Base-by-base conservation (phyloP, 2,113 vertebrate species). In the Nanger granti region DNA sequence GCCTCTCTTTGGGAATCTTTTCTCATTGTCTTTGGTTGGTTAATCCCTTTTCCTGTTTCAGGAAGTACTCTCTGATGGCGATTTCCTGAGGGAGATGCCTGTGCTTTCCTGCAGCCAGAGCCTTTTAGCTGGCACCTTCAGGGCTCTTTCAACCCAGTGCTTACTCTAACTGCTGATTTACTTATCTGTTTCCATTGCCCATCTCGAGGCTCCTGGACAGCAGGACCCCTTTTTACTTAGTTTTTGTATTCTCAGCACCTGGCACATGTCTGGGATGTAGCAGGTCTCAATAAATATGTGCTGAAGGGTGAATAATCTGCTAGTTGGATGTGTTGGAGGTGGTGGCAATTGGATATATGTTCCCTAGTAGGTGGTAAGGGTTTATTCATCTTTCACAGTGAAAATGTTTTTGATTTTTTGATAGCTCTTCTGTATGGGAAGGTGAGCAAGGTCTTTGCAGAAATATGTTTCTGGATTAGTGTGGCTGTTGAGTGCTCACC, bases 391-490 rank as follows among this genome's bases (percentile, higher is more conserved):
- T 91, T 95, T 97, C 76, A 91, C 73, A 69, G 89, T 93, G 17
- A 20, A 59, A 31, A 37, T 5, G 84, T 76, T 85, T 94, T 95
- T 93, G 60, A 37, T 90, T 11, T 83, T 97, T 89, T 95, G 64
- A 34, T 76, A 96, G 76, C 6, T 92, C 10, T 96, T 37, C 55
- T 91, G 24, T 59, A 93, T 93, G 57, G 73, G 79, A 97, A 13
- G 64, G 15, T 89, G 57, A 96, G 90, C 44, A 93, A 54, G n/a
- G 34, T 88, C 92, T 97, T 96, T 93, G 87, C 15, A 97, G 92
- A 97, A 97, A 85, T 82, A 34, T 54, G 76, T 97, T 93, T 97
- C 91, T 91, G 34, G 17, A 60, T 90, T 97, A 93, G 54, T 20
- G 7, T 87, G 89, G 26, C 89, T 97, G 84, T 92, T 96, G 97